phyloP scores from a whole-genome alignment of 1,140 invertebrate species.

The Leucophenga varia region DNA sequence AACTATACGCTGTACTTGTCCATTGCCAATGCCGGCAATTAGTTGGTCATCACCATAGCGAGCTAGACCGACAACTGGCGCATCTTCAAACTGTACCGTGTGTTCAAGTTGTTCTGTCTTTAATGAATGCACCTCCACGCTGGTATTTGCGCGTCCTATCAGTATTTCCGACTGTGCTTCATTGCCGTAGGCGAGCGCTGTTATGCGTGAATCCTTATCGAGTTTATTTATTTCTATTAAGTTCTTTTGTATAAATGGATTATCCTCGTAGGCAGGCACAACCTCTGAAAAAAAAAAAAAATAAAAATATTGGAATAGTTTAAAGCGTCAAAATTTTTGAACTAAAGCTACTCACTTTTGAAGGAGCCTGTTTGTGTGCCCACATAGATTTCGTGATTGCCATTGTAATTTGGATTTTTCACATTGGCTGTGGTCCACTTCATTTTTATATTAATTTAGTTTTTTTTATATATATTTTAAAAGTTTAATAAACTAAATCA shows the following conservation, averaged over 20 bases:
- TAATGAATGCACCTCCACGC: constrained; percentile 34
- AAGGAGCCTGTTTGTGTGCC: constrained; percentile 54
- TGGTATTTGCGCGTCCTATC: constrained; percentile 57
- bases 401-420: constrained; percentile 41
- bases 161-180: constrained; percentile 68
- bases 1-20: constrained; percentile 34
- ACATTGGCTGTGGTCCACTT: constrained; percentile 53
- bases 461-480: constrained; percentile 1
- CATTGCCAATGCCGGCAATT: constrained; percentile 44
- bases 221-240: constrained; percentile 58
- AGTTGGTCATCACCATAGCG: constrained; percentile 40
- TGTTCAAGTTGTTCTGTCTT: constrained; percentile 9
- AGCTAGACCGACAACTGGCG: constrained; percentile 45
- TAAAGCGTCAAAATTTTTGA: background rate
- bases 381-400: constrained; percentile 50
- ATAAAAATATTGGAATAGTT: background rate
- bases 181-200: constrained; percentile 70
- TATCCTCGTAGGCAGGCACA: constrained; percentile 31
- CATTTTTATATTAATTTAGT: constrained; percentile 24
- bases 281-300: constrained; percentile 26
- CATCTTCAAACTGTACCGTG: constrained; percentile 17
- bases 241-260: constrained; percentile 50
- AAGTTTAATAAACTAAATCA: constrained; percentile 10
- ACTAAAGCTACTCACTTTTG: constrained; percentile 40
- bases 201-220: constrained; percentile 62